Conservation (phyloP, 1,140 invertebrate species). For the Scylla paramamosain region DNA sequence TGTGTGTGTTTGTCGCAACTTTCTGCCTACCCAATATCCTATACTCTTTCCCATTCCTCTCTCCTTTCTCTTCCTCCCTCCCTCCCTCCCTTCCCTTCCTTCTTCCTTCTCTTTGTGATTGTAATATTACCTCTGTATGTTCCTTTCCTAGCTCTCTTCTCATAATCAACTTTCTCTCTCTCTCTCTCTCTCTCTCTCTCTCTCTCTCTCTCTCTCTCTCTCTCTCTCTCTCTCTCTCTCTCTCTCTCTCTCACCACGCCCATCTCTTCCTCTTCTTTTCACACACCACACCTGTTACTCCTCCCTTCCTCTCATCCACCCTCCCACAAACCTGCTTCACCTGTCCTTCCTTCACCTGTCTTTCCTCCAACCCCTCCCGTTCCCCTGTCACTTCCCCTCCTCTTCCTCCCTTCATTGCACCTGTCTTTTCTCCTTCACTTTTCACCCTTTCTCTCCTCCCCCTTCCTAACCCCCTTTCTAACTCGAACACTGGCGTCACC, state of each 20-base stretch:
- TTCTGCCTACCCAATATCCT: not conserved
- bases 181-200: not conserved
- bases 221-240: slow-evolving; percentile 19
- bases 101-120: slow-evolving; percentile 10
- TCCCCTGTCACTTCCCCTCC: not conserved
- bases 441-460: not conserved
- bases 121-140: not conserved
- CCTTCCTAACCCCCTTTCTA: not conserved
- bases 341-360: not conserved
- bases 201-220: slow-evolving; percentile 19
- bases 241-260: not conserved
- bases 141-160: slow-evolving; percentile 7
- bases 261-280: not conserved
- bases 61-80: not conserved
- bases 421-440: not conserved
- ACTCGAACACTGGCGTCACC: not conserved
- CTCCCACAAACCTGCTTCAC: not conserved
- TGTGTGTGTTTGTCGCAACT: not conserved
- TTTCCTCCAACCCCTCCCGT: not conserved
- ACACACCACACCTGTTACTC: not conserved
- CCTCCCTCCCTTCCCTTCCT: not conserved
- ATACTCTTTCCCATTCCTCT: not conserved
- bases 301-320: not conserved
- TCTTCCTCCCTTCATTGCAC: not conserved
- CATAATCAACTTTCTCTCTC: not conserved